These are phyloP conservation scores for Esperia sulphurella DNA, from an alignment of 2,888 invertebrate species.

Conservation along the genomic window DNA sequence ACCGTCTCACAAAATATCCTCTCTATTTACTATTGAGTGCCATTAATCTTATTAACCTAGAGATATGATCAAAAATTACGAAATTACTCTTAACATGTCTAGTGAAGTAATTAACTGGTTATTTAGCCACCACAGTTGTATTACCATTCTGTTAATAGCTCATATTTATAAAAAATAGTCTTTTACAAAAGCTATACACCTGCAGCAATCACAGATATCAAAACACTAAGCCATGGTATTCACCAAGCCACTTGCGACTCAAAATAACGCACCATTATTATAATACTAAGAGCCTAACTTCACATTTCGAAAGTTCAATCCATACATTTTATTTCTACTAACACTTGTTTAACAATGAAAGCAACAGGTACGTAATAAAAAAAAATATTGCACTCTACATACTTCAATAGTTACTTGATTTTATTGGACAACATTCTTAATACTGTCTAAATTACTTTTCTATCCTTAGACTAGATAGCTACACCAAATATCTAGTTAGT, in stretches of 20 bases:
- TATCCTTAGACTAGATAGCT: too few species aligned
- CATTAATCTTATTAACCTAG: not conserved
- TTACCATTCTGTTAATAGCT: not conserved
- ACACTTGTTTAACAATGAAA: not conserved
- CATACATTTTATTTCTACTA: not conserved
- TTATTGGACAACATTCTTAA: conserved; percentile 1
- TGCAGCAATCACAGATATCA: conserved; percentile 10
- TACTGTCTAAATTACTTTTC: conserved; percentile 2
- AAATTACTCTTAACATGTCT: not conserved
- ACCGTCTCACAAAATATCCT: conserved; percentile 58
- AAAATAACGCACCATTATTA: too few species aligned
- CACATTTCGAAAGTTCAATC: not conserved
- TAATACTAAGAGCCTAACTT: not conserved
- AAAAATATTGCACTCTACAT: too few species aligned
- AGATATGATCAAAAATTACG: conserved; percentile 1
- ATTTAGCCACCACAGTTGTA: not conserved
- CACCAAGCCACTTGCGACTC: too few species aligned
- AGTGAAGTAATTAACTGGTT: too few species aligned
- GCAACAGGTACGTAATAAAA: not conserved
- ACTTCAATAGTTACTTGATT: not conserved
- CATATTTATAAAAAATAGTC: conserved; percentile 1
- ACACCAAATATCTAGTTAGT: too few species aligned
- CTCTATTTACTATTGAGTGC: conserved; percentile 2
- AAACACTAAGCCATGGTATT: conserved; percentile 4
- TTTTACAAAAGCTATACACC: conserved; percentile 7